Percentiles rank a stretch among this genome's conserved stretches.
These are phyloP conservation scores for Alligator sinensis DNA, from an alignment of 2,113 vertebrate species.

Conservation along the genomic window DNA sequence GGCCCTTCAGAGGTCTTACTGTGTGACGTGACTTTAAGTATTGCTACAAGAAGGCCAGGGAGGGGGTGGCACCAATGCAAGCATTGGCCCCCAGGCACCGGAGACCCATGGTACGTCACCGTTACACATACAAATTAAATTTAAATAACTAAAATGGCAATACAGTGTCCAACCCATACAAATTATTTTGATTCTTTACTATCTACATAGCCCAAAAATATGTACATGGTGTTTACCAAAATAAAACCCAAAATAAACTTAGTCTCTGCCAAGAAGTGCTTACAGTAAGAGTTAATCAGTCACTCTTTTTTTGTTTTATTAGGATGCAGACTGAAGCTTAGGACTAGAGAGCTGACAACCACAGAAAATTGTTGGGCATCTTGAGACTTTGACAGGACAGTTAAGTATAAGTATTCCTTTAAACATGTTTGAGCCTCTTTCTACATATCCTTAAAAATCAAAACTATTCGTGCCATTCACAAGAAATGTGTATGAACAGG, in stretches of 20 bases:
- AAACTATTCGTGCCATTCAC: not conserved
- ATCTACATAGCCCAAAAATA: not conserved
- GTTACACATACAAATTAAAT: too few relatives aligned
- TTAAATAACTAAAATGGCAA: not conserved
- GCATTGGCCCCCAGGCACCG: too few relatives aligned
- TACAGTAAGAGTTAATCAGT: not conserved
- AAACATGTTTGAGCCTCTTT: not conserved
- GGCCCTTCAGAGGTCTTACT: too few relatives aligned
- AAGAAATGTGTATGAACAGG: not conserved
- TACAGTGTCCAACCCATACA: too few relatives aligned
- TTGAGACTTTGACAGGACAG: not conserved
- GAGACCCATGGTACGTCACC: too few relatives aligned
- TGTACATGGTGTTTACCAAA: not conserved
- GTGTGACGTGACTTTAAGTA: too few relatives aligned
- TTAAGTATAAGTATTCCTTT: not conserved
- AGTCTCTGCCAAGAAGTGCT: not conserved
- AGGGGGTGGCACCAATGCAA: too few relatives aligned
- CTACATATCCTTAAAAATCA: not conserved
- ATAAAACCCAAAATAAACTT: not conserved
- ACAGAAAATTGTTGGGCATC: not conserved
- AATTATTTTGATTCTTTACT: not conserved
- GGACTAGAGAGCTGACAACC: too few relatives aligned
- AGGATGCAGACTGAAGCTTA: not conserved
- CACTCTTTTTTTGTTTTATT: not conserved
- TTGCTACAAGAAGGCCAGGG: too few relatives aligned